phyloP scores from a whole-genome alignment of 2,888 invertebrate species.

The Venusia cambrica region DNA sequence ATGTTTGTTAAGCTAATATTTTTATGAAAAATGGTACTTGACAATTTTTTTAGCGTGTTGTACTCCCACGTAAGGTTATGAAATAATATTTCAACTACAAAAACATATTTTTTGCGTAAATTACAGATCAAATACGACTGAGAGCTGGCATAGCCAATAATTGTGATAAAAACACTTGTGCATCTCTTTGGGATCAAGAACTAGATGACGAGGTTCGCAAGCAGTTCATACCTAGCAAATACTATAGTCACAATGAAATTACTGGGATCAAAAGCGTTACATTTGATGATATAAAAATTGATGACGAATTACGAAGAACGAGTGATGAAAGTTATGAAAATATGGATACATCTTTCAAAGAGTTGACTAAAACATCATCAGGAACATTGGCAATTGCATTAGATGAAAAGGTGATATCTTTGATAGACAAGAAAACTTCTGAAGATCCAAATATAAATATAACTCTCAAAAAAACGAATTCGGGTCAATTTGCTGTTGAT shows the following conservation, averaged over 20 bases:
- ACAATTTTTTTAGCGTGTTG: slow-evolving; percentile 45
- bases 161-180: slow-evolving; percentile 30
- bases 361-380: slow-evolving; percentile 37
- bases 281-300: slow-evolving; percentile 16
- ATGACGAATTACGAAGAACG: slow-evolving; percentile 18
- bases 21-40: no score
- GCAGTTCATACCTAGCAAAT: neutral
- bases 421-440: slow-evolving; percentile 38
- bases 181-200: slow-evolving; percentile 16
- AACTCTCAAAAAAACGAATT: slow-evolving; percentile 34
- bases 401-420: slow-evolving; percentile 39
- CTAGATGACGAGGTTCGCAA: slow-evolving; percentile 11
- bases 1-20: no score
- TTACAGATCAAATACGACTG: slow-evolving; percentile 51
- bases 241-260: neutral
- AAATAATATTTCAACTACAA: slow-evolving; percentile 4
- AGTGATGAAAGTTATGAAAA: slow-evolving; percentile 2
- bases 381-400: slow-evolving; percentile 41
- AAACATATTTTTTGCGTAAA: slow-evolving; percentile 10
- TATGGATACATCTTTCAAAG: slow-evolving; percentile 20
- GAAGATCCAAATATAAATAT: slow-evolving; percentile 32
- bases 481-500: slow-evolving; percentile 36
- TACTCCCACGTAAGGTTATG: slow-evolving; percentile 56
- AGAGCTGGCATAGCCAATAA: slow-evolving; percentile 32
- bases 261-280: slow-evolving; percentile 8